phyloP scores from a whole-genome alignment of 2,888 invertebrate genomes.

The Spatulosminthurus flaviceps region DNA sequence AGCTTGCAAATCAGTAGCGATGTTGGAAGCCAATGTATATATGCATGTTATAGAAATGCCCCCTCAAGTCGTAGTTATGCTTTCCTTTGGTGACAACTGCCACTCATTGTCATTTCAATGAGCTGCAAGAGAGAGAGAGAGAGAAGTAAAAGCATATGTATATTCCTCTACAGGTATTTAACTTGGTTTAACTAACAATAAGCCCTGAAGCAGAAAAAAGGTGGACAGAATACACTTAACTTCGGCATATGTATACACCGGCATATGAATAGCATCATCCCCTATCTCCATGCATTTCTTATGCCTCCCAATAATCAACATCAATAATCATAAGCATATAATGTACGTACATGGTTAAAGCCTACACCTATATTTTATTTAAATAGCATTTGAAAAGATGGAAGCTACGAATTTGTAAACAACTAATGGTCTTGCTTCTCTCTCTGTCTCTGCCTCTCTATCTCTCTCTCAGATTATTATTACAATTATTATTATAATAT shows the following conservation, averaged over 20 bases:
- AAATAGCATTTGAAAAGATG: neutral
- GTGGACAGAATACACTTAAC: too few species aligned
- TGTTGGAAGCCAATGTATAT: neutral
- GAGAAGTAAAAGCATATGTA: neutral
- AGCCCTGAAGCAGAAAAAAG: too few species aligned
- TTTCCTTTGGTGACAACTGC: neutral
- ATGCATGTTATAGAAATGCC: neutral
- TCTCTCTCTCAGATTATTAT: too few species aligned
- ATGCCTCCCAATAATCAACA: neutral
- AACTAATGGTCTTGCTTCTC: neutral
- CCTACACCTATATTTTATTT: neutral
- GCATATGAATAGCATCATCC: too few species aligned
- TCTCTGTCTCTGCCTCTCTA: too few species aligned
- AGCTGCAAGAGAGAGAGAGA: neutral
- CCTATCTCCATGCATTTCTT: neutral
- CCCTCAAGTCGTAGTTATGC: neutral
- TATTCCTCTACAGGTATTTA: too few species aligned
- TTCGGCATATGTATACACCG: neutral
- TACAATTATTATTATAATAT: neutral
- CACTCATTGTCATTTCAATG: slow-evolving; percentile 11
- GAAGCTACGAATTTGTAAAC: neutral
- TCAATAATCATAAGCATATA: neutral
- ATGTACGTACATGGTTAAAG: neutral
- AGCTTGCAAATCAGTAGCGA: slow-evolving; percentile 18
- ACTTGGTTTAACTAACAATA: too few species aligned